These are phyloP conservation scores for Serilophus lunatus DNA, from an alignment of 2,113 vertebrate species.

Conservation along the genomic window DNA sequence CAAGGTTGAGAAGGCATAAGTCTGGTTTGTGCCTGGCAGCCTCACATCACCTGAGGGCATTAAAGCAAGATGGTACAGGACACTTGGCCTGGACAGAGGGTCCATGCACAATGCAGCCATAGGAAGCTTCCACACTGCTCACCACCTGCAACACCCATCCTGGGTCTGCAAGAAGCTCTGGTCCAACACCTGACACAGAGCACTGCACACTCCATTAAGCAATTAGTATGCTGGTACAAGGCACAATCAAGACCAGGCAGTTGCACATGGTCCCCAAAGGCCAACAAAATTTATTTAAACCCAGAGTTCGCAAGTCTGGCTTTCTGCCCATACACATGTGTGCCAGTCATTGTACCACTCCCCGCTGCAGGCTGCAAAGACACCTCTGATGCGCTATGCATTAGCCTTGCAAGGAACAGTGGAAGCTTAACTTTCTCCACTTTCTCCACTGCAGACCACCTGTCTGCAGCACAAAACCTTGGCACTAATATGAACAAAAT, in stretches of 20 bases:
- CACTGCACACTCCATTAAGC: not conserved
- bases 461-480: constrained; percentile 9
- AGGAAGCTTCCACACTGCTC: not conserved
- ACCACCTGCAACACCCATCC: not conserved
- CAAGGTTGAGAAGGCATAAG: not conserved
- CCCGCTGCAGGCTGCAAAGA: not conserved
- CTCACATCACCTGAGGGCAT: not conserved
- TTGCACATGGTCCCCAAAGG: constrained; percentile 13
- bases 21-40: not conserved
- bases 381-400: not conserved
- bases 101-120: not conserved
- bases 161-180: not conserved
- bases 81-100: not conserved
- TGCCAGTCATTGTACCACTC: not conserved
- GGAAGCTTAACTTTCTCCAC: not conserved
- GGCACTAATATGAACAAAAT: constrained; percentile 23
- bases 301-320: constrained; percentile 3
- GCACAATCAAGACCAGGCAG: not conserved
- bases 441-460: constrained; percentile 9
- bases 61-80: not conserved
- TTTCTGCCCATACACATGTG: constrained; percentile 15
- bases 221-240: not conserved
- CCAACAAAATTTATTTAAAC: constrained; percentile 17
- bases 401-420: not conserved
- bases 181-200: not conserved